A percentile compares a stretch with the other conserved stretches of the same genome.
These are phyloP conservation scores for Agelastica alni DNA, from an alignment of 2,888 invertebrate species.

Conservation along the genomic window DNA sequence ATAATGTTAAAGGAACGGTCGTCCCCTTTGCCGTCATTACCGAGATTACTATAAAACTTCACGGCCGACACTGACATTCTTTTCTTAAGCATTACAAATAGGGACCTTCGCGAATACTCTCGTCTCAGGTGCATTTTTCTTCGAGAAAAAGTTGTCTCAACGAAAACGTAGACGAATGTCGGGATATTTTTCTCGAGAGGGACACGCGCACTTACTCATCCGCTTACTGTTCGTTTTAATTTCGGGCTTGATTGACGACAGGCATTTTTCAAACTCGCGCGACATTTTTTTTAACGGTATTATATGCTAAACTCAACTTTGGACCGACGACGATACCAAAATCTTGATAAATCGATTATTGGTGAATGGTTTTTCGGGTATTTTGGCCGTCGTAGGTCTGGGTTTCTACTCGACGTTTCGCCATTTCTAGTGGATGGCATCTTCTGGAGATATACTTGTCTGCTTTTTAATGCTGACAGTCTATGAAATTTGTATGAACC, in stretches of 20 bases:
- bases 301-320: constrained; percentile 2
- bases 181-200: constrained; percentile 27
- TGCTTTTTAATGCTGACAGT: too few species aligned
- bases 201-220: constrained; percentile 25
- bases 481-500: too few species aligned
- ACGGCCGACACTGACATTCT: constrained; percentile 42
- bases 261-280: constrained; percentile 19
- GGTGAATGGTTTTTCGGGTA: too few species aligned
- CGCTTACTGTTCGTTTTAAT: constrained; percentile 32
- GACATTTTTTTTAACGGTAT: constrained; percentile 10
- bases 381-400: too few species aligned
- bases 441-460: too few species aligned
- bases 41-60: constrained; percentile 15
- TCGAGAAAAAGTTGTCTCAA: constrained; percentile 38
- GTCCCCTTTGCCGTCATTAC: background rate
- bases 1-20: too few species aligned
- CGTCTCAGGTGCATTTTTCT: constrained; percentile 46
- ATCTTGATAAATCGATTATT: too few species aligned
- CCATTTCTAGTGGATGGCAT: too few species aligned
- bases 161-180: constrained; percentile 33
- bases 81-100: constrained; percentile 51
- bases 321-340: too few species aligned
- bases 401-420: too few species aligned
- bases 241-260: constrained; percentile 26
- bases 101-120: constrained; percentile 43